These are phyloP conservation scores for Acronicta aceris DNA, from an alignment of 2,888 invertebrate species.

Conservation along the genomic window DNA sequence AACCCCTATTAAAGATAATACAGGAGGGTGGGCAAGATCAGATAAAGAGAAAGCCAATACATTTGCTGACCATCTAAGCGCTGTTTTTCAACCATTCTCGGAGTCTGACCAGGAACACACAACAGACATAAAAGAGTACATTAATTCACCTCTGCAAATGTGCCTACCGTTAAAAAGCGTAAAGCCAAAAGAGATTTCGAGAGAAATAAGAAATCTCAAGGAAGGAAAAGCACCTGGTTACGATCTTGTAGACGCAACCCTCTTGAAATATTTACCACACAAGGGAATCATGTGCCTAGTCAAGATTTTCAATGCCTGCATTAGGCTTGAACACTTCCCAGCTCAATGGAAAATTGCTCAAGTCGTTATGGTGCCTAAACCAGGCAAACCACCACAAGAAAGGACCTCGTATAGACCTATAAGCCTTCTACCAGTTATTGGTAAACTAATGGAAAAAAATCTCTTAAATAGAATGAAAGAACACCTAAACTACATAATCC, in stretches of 20 bases:
- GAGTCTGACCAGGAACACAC: slow-evolving; percentile 8
- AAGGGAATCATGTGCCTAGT: background rate
- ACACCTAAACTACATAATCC: slow-evolving; percentile 1
- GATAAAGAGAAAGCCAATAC: slow-evolving; percentile 24
- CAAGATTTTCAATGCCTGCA: background rate
- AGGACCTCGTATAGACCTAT: slow-evolving; percentile 10
- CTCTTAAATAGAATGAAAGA: slow-evolving; percentile 8
- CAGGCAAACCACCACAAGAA: slow-evolving; percentile 9
- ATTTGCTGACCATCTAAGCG: slow-evolving; percentile 29
- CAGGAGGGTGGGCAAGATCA: slow-evolving; percentile 26
- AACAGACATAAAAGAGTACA: slow-evolving; percentile 1
- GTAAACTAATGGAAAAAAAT: slow-evolving; percentile 7
- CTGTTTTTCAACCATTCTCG: slow-evolving; percentile 26
- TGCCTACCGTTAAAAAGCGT: background rate
- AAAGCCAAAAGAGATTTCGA: background rate
- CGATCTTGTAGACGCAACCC: slow-evolving; percentile 17
- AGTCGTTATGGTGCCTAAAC: slow-evolving; percentile 7
- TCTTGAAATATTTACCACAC: slow-evolving; percentile 21
- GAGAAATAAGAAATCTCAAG: slow-evolving; percentile 3
- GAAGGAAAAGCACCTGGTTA: slow-evolving; percentile 26
- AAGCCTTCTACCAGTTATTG: slow-evolving; percentile 15
- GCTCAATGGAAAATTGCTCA: background rate
- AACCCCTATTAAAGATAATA: background rate
- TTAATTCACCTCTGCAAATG: slow-evolving; percentile 2
- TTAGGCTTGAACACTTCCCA: background rate